Base-by-base conservation (phyloP, 2,888 invertebrate genomes). In the Cecidostiba fungosa region DNA sequence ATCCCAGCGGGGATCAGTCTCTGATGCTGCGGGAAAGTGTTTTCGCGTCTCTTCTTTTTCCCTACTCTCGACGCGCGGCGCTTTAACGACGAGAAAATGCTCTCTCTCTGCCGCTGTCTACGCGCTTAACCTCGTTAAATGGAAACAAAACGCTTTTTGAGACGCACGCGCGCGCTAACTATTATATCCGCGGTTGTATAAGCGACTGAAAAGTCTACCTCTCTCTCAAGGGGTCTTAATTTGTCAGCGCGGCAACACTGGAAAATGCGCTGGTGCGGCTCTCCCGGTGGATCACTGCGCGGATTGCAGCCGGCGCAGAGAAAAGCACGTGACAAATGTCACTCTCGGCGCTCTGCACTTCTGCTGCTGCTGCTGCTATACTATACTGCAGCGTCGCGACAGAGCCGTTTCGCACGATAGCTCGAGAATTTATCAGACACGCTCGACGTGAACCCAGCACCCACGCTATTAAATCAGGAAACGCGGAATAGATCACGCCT, bases 321-420 rank as follows among this genome's bases (percentile, higher is more conserved):
- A 29, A 47, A 29, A 47, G 73, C 73, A 74, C 73, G 73, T 74
- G 73, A 74, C 73, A 74, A 74, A 74, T 74, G 43, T 76, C 76
- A 54, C 32, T 76, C 54, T 76, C 76, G 6, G n/a, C n/a, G 36
- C 54, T 19, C 26, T 14, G 36, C 19, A 74, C 47, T 29, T 36
- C 36, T 36, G 6, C 12, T 10, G 36, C 36, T 32, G 36, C 36
- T n/a, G 36, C 36, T 39, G 8, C 8, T 3, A 32, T 4, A 4
- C 32, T 32, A 4, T 4, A 32, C n/a, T n/a, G 29, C n/a, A 26
- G 12, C 12, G 62, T 12, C 10, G 16, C 43, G 23, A n/a, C 8
- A 32, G 54, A 54, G 36, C 29, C 54, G 76, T 74, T 47, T 47
- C 73, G 47, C 73, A 19, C 73, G 73, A 74, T 47, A 74, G 47